Percentiles rank a stretch among this genome's conserved stretches.
Evolutionary conservation across 2,113 vertebrate species (phyloP).

Genomic region (Columba janthina): DNA sequence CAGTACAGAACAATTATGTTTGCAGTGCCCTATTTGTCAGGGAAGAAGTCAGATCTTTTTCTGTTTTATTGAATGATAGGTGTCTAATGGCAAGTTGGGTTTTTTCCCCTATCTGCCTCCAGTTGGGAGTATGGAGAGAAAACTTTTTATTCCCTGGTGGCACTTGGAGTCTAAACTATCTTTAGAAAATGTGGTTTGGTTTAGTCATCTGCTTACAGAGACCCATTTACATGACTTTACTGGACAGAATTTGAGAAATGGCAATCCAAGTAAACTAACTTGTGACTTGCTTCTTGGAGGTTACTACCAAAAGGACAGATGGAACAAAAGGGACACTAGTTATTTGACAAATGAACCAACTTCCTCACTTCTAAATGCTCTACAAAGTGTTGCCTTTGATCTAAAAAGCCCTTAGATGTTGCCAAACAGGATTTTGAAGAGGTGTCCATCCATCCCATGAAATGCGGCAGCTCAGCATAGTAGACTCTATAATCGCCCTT

Average conservation of each 20-base stretch:
- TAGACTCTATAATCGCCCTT: not conserved
- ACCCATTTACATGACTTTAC: not conserved
- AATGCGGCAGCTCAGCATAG: not conserved
- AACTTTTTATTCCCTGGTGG: not conserved
- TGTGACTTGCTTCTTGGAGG: not conserved
- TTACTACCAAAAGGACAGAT: not conserved
- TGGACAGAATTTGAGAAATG: constrained; percentile 9
- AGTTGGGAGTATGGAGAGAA: not conserved
- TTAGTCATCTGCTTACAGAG: constrained; percentile 21
- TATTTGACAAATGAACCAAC: not conserved
- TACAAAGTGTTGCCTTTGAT: not conserved
- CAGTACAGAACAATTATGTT: not conserved
- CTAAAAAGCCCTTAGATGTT: not conserved
- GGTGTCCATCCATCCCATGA: not conserved
- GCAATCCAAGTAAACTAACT: not conserved
- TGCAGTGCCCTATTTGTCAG: not conserved
- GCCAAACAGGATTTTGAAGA: not conserved
- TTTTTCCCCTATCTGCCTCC: not conserved
- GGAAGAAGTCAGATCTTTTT: not conserved
- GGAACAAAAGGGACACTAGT: not conserved
- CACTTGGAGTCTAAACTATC: not conserved
- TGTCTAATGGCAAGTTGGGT: not conserved
- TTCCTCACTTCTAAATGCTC: not conserved
- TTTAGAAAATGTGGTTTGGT: constrained; percentile 28
- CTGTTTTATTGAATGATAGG: not conserved